Evolutionary conservation across 2,113 vertebrate species (phyloP), one percentile per base, ranked within the genome.

Genomic region (Mirza zaza): DNA sequence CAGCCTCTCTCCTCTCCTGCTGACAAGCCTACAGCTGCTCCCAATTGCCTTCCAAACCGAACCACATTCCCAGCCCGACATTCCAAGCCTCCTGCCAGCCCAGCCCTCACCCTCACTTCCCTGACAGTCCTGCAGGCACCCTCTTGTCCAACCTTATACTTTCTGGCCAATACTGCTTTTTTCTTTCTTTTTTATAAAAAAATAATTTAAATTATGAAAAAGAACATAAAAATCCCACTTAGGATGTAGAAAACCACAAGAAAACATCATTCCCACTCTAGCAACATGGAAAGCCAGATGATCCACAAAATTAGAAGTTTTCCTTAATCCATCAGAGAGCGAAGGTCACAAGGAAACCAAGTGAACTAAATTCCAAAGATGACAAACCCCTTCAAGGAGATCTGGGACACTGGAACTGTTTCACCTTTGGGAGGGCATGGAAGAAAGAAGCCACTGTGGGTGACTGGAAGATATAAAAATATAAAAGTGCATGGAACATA

Each of bases 391-490:
- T 61, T 36, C 27, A 8, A 45, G 39, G 82, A 71, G 39, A n/a
- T 5, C 13, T 0, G 55, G 42, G 10, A 48, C 5, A 8, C n/a
- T 8, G 0, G 4, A 14, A 25, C 5, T 36, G 3, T 27, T 50
- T 71, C 21, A 6, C 12, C 10, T 89, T 20, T 14, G 68, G 45
- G 36, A 63, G 73, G 57, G 1, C 12, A 7, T 15, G 21, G 32
- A 36, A 68, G 17, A 70, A 42, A 6, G 75, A 70, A 34, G 45
- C 39, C 63, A 15, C 2, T 27, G 32, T 14, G n/a, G n/a, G 34
- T 27, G 17, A 29, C 45, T 18, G 0, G 21, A 18, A 85, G 45
- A 80, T 32, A 36, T 67, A 34, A 77, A 67, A 18, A n/a, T 21
- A 25, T n/a, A 29, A 32, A 86, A 75, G n/a, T 36, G 5, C 32